A percentile compares a stretch with the other conserved stretches of the same genome.
Evolutionary conservation across 2,888 invertebrate species (phyloP).

Genomic region (Tetragnatha montana): DNA sequence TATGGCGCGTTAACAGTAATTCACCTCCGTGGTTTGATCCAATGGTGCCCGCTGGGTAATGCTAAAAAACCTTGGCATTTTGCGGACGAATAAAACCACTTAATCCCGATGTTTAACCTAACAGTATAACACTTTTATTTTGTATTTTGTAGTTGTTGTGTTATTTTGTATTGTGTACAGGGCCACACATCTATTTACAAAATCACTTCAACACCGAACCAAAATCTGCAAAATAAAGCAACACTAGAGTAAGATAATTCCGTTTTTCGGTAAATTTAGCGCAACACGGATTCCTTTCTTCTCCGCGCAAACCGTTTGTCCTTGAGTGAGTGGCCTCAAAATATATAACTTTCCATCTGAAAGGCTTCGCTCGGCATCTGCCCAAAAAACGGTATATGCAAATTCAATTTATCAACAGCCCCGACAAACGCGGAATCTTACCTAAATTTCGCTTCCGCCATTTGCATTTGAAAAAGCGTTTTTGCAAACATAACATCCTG

Average conservation of each 20-base stretch:
- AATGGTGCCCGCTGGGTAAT: too few relatives aligned
- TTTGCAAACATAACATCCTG: constrained; percentile 18
- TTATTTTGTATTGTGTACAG: background rate
- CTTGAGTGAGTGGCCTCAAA: constrained; percentile 15
- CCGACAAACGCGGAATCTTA: constrained; percentile 23
- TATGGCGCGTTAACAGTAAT: too few relatives aligned
- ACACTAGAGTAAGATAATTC: background rate
- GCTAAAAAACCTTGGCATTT: too few relatives aligned
- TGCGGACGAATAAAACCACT: too few relatives aligned
- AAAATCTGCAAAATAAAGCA: background rate
- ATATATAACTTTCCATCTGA: constrained; percentile 43
- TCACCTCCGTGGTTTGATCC: too few relatives aligned
- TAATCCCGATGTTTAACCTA: too few relatives aligned
- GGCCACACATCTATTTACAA: background rate
- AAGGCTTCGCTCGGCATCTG: constrained; percentile 1
- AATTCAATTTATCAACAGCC: constrained; percentile 43
- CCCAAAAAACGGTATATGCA: constrained; percentile 22
- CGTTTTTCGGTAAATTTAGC: background rate
- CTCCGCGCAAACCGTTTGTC: background rate
- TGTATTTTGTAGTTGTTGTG: too few relatives aligned
- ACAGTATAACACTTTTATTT: too few relatives aligned
- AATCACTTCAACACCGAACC: background rate
- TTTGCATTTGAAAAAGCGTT: constrained; percentile 48
- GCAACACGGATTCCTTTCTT: background rate
- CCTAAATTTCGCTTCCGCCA: constrained; percentile 34